Evolutionary conservation across 2,888 invertebrate genomes (phyloP), one percentile per base, ranked within the genome.

Genomic region (Acronicta aceris): DNA sequence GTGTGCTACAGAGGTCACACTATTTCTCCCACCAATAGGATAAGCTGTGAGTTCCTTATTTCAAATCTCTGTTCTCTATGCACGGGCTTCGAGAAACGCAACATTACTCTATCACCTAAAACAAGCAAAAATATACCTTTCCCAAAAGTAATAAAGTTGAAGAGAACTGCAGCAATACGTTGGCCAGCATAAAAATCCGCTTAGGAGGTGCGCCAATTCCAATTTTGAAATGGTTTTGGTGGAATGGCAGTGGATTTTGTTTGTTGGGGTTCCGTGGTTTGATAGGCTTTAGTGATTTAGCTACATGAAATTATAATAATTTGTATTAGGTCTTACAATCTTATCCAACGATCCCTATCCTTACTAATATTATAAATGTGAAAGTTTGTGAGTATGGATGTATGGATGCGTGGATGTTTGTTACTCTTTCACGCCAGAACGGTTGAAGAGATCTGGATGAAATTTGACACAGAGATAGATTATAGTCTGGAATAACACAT

Each of bases 181-280:
- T 81, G 74, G 84, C 59, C 52, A 66, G 65, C 64, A 80, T 82
- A 86, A 83, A 89, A 91, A 91, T 90, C 90, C 89, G 87, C 88
- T 91, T 88, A 89, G 85, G 78, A 84, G 83, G 81, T 84, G 83
- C 83, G 85, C 88, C 83, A 82, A 85, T 89, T 91, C 85, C 89
- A 90, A 91, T 90, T 92, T 90, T 87, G 85, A 89, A 91, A 90
- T 90, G 87, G 87, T 89, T 90, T 88, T 84, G 84, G 86, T 81
- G 81, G 82, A 86, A 86, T 76, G 79, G 83, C 78, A 73, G 69
- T 69, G 83, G 86, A 83, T 84, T 88, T 77, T 59, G 67, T 70
- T 65, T 80, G 71, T 5, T 70, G 63, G 78, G 60, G 72, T 78
- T 69, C 76, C 45, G 57, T 70, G 41, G 59, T 3, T 10, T 3